Evolutionary conservation across 2,797 vertebrate genomes (phyloP), one percentile per base, ranked within the genome.

Genomic region (Amniataba percoides): DNA sequence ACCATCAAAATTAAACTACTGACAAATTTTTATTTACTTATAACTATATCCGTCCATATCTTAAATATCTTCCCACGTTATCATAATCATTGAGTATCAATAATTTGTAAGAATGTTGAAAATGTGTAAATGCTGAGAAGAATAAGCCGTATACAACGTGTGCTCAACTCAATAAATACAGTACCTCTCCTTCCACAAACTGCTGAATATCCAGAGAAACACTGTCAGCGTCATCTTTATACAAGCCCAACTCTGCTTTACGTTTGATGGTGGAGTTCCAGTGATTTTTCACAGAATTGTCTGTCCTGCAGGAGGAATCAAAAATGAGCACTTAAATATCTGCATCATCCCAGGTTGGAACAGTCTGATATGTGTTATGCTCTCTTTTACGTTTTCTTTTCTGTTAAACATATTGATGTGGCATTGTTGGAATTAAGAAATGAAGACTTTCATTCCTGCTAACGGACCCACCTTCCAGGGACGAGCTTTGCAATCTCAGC

Each of bases 281-380:
- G 90, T 96, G 98, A 90, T 98, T 99, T 90, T 97, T 99, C 78
- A 99, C 96, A 49, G 97, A 93, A 63, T 97, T 97, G 83, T 98
- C 97, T 0, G 97, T 97, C 90, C 98, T 99, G 82, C 36, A 39
- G 82, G 23, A 57, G 7, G 14, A 71, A 86, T 31, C 0, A 0
- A 51, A 81, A 56, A 72, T 8, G 0, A 0, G 6, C n/a, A 52
- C 46, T 53, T 7, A 7, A 36, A 0, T 60, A 52, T 2, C 27
- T 19, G 9, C 11, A 9, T 66, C 19, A 62, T 39, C 14, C 16
- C 14, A 51, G 1, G 7, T 63, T 52, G 23, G 59, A 68, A 59
- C 3, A 46, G 4, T 19, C 0, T 12, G 9, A 63, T 36, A 5
- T 9, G 34, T 36, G 27, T 31, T 31, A 31, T 31, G 27, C 5